Conservation (phyloP, 2,888 invertebrate species). For the Ischnus inquisitorius region DNA sequence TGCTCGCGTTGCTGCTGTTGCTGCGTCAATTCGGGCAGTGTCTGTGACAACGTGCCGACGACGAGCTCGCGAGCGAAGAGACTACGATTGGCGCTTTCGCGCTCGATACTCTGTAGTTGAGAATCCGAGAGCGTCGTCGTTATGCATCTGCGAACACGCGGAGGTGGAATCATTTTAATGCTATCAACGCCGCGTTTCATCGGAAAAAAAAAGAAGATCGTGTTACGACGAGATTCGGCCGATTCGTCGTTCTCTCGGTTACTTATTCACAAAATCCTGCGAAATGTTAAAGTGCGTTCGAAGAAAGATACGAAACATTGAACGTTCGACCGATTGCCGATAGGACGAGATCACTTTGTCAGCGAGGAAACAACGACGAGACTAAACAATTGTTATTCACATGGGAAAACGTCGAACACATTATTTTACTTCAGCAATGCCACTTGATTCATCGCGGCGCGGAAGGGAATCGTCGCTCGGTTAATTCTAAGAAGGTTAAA, state of each 20-base stretch:
- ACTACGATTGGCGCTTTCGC: slow-evolving; percentile 83
- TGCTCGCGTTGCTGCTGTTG: slow-evolving; percentile 76
- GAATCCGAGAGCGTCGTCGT: slow-evolving; percentile 82
- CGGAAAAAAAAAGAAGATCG: background rate
- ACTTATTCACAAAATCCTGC: background rate
- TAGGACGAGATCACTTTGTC: no score
- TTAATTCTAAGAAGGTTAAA: background rate
- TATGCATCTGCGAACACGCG: slow-evolving; percentile 80
- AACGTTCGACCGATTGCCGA: background rate
- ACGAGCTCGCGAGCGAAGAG: slow-evolving; percentile 83
- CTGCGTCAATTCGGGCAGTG: slow-evolving; percentile 80
- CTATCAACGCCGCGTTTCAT: background rate
- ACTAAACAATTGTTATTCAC: background rate
- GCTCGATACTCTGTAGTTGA: slow-evolving; percentile 83
- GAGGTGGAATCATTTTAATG: slow-evolving; percentile 61
- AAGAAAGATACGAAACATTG: slow-evolving; percentile 1
- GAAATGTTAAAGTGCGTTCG: background rate
- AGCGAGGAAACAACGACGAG: background rate
- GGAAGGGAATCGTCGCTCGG: background rate
- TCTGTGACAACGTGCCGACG: slow-evolving; percentile 82
- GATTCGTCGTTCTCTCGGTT: background rate
- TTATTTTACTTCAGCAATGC: slow-evolving; percentile 43
- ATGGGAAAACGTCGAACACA: slow-evolving; percentile 6
- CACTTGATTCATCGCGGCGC: slow-evolving; percentile 27
- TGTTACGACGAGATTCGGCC: no score